phyloP scores from a whole-genome alignment of 2,797 vertebrate species.

The Hyperoplus immaculatus region DNA sequence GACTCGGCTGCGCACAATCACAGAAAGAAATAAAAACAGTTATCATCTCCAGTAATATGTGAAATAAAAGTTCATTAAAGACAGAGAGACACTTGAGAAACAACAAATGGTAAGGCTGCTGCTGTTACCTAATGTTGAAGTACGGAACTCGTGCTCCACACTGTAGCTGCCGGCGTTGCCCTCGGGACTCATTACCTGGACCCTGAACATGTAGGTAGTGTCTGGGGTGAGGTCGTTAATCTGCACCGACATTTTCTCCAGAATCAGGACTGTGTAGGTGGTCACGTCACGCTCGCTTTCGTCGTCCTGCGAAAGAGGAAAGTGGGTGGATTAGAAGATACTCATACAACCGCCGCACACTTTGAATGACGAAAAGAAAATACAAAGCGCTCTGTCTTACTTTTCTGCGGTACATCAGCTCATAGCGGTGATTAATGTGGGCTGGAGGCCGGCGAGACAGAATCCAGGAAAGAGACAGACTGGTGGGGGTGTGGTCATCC shows the following conservation, averaged over 20 bases:
- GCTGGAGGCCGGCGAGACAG: constrained; percentile 89
- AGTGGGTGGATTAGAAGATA: constrained; percentile 1
- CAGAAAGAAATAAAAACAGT: constrained; percentile 25
- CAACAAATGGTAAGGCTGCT: background rate
- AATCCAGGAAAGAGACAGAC: constrained; percentile 91
- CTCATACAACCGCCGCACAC: background rate
- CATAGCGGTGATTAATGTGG: constrained; percentile 91
- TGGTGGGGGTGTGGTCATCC: constrained; percentile 88
- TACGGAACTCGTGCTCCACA: constrained; percentile 91
- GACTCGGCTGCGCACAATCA: constrained; percentile 73
- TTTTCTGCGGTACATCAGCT: constrained; percentile 98
- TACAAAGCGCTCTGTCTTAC: constrained; percentile 62
- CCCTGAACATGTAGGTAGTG: constrained; percentile 91
- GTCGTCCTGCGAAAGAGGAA: constrained; percentile 70
- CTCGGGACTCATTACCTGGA: constrained; percentile 90
- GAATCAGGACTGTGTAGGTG: constrained; percentile 93
- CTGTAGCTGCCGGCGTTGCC: constrained; percentile 89
- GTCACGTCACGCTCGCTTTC: constrained; percentile 88
- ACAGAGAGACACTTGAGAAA: background rate
- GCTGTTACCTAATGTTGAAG: constrained; percentile 82
- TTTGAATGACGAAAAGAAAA: constrained; percentile 24
- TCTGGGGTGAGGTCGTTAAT: constrained; percentile 89
- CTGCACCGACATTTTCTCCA: constrained; percentile 90
- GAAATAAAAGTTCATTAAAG: background rate
- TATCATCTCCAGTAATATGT: constrained; percentile 4